Percentiles rank a stretch among this genome's conserved stretches.
Evolutionary conservation across 2,113 vertebrate genomes (phyloP).

Genomic region (Triplophysa rosa): DNA sequence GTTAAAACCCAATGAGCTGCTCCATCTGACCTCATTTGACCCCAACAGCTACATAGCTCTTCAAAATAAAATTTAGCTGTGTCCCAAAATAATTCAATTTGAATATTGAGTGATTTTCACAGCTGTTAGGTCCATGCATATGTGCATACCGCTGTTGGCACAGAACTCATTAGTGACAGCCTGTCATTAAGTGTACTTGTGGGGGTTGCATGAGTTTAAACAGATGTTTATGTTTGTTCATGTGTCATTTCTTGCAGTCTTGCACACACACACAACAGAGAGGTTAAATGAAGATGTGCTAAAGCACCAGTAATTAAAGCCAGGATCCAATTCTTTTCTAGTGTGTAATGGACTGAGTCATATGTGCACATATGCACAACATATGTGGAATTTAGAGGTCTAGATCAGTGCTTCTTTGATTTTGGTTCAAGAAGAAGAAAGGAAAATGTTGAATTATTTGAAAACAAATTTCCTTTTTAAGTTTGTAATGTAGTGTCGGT

Average conservation of each 20-base stretch:
- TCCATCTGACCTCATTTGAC: not conserved
- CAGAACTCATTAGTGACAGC: not conserved
- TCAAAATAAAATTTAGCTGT: not conserved
- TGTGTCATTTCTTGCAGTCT: not conserved
- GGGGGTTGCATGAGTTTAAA: not conserved
- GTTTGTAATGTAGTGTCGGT: not conserved
- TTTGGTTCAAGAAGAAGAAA: not conserved
- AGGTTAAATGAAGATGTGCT: not conserved
- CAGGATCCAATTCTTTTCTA: slow-evolving; percentile 13
- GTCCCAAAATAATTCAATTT: not conserved
- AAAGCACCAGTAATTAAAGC: slow-evolving; percentile 18
- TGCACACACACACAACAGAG: not conserved
- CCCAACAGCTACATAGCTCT: not conserved
- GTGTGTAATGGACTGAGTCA: slow-evolving; percentile 18
- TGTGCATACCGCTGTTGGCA: not conserved
- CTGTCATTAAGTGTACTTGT: not conserved
- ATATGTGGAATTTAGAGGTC: not conserved
- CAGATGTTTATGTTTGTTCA: not conserved
- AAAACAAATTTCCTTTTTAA: too few species aligned
- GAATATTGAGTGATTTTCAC: not conserved
- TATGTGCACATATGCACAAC: not conserved
- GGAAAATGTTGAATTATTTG: too few species aligned
- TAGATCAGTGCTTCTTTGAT: not conserved
- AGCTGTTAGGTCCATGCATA: not conserved
- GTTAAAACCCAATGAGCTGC: not conserved